These are phyloP conservation scores for Gallinago jamesoni DNA, from an alignment of 2,113 vertebrate species.

Conservation along the genomic window DNA sequence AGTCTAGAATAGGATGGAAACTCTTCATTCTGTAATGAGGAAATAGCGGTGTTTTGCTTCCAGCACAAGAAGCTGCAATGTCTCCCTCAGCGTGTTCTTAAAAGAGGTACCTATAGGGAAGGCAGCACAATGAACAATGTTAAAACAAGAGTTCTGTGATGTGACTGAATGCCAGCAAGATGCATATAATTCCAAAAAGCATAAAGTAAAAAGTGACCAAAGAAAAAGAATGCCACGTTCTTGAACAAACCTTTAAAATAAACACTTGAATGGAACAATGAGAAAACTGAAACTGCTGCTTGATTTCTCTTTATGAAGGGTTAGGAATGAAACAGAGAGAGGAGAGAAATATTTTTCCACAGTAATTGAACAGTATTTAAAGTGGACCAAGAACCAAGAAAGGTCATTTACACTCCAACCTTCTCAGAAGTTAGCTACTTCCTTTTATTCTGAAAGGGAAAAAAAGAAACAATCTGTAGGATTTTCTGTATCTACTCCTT, in stretches of 20 bases:
- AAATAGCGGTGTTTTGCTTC: background rate
- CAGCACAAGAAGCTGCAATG: background rate
- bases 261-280: background rate
- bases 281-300: background rate
- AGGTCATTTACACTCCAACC: background rate
- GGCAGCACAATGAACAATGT: background rate
- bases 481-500: background rate
- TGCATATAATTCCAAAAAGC: background rate
- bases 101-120: background rate
- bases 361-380: background rate
- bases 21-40: slow-evolving; percentile 44
- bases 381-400: background rate
- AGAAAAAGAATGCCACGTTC: background rate
- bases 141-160: background rate
- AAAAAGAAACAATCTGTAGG: background rate
- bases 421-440: background rate
- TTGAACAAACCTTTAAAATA: background rate
- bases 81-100: background rate
- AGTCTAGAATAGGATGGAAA: slow-evolving; percentile 40
- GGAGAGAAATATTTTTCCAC: background rate
- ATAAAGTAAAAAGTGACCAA: background rate
- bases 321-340: background rate
- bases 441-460: background rate
- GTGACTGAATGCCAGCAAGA: background rate
- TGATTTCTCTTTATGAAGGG: background rate